Percentiles rank a stretch among this genome's conserved stretches.
These are phyloP conservation scores for Zoanthus gigantus DNA, from an alignment of 92 coral and sea anemone species.

Conservation along the genomic window DNA sequence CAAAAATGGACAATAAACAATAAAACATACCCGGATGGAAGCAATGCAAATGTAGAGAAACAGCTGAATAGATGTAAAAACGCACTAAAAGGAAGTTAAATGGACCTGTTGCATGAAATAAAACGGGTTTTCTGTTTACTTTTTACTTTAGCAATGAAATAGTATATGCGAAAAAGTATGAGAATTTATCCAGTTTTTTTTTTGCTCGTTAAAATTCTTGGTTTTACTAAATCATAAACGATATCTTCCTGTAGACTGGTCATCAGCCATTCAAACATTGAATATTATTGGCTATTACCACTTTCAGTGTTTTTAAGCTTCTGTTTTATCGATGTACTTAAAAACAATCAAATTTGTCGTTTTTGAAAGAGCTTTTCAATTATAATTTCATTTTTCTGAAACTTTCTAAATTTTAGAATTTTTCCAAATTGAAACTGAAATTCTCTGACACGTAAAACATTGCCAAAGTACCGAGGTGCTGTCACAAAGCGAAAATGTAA, in stretches of 20 bases:
- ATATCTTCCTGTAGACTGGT: not conserved
- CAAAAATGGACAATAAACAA: slow-evolving; percentile 45
- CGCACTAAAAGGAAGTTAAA: not conserved
- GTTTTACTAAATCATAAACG: not conserved
- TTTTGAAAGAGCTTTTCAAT: not conserved
- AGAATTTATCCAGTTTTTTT: not conserved
- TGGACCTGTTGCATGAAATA: slow-evolving; percentile 27
- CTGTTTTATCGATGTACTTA: not conserved
- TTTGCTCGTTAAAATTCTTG: not conserved
- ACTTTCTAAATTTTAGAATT: not conserved
- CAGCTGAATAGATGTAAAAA: slow-evolving; percentile 16
- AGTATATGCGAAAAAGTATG: not conserved
- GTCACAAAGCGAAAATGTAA: not conserved
- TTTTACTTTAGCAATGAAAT: not conserved
- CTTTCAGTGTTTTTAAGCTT: not conserved
- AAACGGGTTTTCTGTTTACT: not conserved
- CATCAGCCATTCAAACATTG: not conserved
- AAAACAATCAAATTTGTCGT: not conserved
- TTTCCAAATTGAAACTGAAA: not conserved
- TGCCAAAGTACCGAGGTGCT: not conserved
- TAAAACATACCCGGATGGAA: slow-evolving; percentile 43
- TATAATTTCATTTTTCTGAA: not conserved
- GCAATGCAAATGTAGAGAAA: slow-evolving; percentile 5
- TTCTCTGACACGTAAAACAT: not conserved
- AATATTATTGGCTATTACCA: not conserved